A percentile compares a stretch with the other conserved stretches of the same genome.
Conservation (phyloP, 37 sponge, comb jelly and placozoan species). For the Geodia barretti region DNA sequence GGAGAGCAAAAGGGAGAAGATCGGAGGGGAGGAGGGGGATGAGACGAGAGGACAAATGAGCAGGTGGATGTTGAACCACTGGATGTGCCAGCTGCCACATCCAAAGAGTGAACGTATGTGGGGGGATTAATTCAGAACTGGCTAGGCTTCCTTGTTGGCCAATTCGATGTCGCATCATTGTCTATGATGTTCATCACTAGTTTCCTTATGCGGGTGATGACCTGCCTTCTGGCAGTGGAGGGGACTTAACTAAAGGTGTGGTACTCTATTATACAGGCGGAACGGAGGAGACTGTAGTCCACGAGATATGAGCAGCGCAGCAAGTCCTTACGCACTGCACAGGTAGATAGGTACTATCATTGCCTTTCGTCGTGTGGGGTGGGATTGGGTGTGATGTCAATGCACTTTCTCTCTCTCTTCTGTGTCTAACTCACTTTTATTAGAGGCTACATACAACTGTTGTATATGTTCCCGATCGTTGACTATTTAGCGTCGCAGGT, state of each 20-base stretch:
- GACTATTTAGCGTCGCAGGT: no score
- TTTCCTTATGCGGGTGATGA: background rate
- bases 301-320: slow-evolving; percentile 12
- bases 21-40: slow-evolving; percentile 8
- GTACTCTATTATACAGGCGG: slow-evolving; percentile 23
- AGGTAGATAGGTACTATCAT: slow-evolving; percentile 19
- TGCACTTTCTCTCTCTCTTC: no score
- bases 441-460: no score
- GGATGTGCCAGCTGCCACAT: slow-evolving; percentile 4
- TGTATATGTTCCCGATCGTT: no score
- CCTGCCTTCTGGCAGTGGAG: background rate
- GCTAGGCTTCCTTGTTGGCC: no score
- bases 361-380: background rate
- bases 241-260: no score
- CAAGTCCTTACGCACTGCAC: slow-evolving; percentile 31
- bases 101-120: slow-evolving; percentile 36
- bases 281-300: slow-evolving; percentile 27
- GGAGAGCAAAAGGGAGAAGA: background rate
- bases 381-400: no score
- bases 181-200: no score
- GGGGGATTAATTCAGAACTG: no score
- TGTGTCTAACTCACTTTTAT: no score
- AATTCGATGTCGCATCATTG: background rate
- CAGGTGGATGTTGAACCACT: background rate
- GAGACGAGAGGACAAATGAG: slow-evolving; percentile 11